These are phyloP conservation scores for Camptogramma bilineatum DNA, from an alignment of 2,888 invertebrate genomes.

Conservation along the genomic window DNA sequence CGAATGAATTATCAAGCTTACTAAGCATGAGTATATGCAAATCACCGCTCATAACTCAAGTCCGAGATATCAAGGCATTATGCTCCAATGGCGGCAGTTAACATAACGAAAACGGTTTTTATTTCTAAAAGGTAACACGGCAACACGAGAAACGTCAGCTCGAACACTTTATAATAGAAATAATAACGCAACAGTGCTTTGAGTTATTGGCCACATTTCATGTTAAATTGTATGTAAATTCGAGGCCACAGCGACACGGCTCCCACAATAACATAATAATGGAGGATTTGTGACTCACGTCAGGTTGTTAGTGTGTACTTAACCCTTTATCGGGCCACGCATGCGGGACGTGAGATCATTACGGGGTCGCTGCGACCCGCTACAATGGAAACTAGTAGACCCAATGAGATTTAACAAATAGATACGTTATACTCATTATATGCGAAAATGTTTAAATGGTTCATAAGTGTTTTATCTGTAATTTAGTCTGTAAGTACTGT, in stretches of 20 bases:
- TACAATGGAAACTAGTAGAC: slow-evolving; percentile 49
- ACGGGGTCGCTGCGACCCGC: slow-evolving; percentile 68
- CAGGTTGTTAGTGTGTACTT: slow-evolving; percentile 84
- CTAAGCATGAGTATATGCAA: slow-evolving; percentile 59
- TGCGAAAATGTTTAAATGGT: no score
- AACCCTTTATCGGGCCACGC: slow-evolving; percentile 85
- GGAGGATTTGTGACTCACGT: slow-evolving; percentile 85
- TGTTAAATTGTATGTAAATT: slow-evolving; percentile 85
- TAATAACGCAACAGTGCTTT: slow-evolving; percentile 79
- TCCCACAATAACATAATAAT: slow-evolving; percentile 85
- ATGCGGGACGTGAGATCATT: slow-evolving; percentile 84
- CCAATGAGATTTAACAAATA: no score
- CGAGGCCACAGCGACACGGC: slow-evolving; percentile 77
- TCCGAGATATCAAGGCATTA: slow-evolving; percentile 58
- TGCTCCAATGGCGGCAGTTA: slow-evolving; percentile 66
- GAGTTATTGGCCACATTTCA: slow-evolving; percentile 84
- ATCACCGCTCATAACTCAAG: slow-evolving; percentile 61
- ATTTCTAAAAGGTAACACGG: slow-evolving; percentile 64
- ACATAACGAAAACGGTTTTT: slow-evolving; percentile 62
- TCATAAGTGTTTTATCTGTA: no score
- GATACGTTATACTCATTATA: no score
- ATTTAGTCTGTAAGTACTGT: no score
- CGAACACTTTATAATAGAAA: slow-evolving; percentile 82
- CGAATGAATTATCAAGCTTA: slow-evolving; percentile 59
- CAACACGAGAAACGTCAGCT: slow-evolving; percentile 75